Evolutionary conservation across 2,797 vertebrate genomes (phyloP).

Genomic region (Helostoma temminkii): DNA sequence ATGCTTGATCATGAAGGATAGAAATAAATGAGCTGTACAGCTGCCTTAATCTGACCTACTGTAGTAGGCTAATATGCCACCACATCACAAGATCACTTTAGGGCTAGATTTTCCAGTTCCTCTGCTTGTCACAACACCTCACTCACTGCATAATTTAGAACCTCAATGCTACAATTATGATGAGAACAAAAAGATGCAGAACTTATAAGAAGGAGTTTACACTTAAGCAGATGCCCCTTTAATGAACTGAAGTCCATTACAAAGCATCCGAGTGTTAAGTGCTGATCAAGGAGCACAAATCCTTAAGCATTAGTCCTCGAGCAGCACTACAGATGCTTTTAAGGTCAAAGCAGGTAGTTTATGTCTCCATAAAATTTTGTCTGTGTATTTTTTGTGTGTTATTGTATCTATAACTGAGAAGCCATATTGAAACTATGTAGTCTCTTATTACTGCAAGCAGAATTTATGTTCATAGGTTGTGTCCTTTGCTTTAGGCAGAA

Average conservation of each 20-base stretch:
- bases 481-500: constrained; percentile 71
- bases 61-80: constrained; percentile 33
- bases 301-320: constrained; percentile 30
- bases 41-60: constrained; percentile 77
- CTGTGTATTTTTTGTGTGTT: constrained; percentile 53
- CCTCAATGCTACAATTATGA: constrained; percentile 23
- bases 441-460: constrained; percentile 63
- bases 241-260: constrained; percentile 60
- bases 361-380: constrained; percentile 43
- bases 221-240: constrained; percentile 81
- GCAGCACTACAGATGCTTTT: constrained; percentile 52
- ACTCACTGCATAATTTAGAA: constrained; percentile 19
- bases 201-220: constrained; percentile 74
- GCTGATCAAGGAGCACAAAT: constrained; percentile 55
- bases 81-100: constrained; percentile 35
- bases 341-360: constrained; percentile 56
- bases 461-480: constrained; percentile 64
- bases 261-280: constrained; percentile 33
- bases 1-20: constrained; percentile 35
- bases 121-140: constrained; percentile 1
- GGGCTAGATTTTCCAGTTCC: constrained; percentile 38
- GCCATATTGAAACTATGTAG: constrained; percentile 81
- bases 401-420: constrained; percentile 76
- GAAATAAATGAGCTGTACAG: constrained; percentile 59
- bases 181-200: constrained; percentile 5